Percentiles rank a stretch among this genome's conserved stretches.
These are phyloP conservation scores for Plagodis dolabraria DNA, from an alignment of 2,888 invertebrate genomes.

Conservation along the genomic window DNA sequence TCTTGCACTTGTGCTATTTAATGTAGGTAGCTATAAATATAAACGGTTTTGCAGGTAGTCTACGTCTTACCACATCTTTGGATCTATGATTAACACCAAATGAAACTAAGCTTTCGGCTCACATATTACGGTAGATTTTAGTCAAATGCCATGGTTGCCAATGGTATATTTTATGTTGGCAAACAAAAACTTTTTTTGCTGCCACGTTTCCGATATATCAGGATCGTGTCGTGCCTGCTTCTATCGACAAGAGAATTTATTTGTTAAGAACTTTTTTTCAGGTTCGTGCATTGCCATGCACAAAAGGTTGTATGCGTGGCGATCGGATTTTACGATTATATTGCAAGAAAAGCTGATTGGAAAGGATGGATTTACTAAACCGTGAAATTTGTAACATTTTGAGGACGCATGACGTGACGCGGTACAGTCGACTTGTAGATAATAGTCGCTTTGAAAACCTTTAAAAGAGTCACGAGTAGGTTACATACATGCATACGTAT, in stretches of 20 bases:
- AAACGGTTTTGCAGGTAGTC: conserved; percentile 8
- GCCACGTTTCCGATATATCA: conserved; percentile 38
- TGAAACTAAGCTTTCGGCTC: conserved; percentile 1
- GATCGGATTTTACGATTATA: conserved; percentile 16
- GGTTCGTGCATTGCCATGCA: conserved; percentile 17
- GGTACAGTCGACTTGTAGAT: too few relatives aligned
- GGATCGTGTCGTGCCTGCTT: conserved; percentile 37
- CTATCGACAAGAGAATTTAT: conserved; percentile 38
- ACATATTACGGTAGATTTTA: not conserved
- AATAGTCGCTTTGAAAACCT: too few relatives aligned
- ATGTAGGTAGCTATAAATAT: not conserved
- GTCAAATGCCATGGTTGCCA: not conserved
- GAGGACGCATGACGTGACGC: too few relatives aligned
- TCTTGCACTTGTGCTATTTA: conserved; percentile 4
- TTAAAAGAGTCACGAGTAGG: too few relatives aligned
- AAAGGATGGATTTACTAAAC: conserved; percentile 2
- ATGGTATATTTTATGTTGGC: conserved; percentile 15
- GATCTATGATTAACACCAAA: not conserved
- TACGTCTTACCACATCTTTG: not conserved
- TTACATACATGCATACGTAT: too few relatives aligned
- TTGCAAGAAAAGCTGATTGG: conserved; percentile 15
- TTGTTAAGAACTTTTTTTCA: conserved; percentile 23
- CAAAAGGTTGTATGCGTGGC: conserved; percentile 3
- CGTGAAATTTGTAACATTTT: not conserved
- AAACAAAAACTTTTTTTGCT: conserved; percentile 29